Evolutionary conservation across 2,888 invertebrate species (phyloP), one percentile per base, ranked within the genome.

Genomic region (Xylota sylvarum): DNA sequence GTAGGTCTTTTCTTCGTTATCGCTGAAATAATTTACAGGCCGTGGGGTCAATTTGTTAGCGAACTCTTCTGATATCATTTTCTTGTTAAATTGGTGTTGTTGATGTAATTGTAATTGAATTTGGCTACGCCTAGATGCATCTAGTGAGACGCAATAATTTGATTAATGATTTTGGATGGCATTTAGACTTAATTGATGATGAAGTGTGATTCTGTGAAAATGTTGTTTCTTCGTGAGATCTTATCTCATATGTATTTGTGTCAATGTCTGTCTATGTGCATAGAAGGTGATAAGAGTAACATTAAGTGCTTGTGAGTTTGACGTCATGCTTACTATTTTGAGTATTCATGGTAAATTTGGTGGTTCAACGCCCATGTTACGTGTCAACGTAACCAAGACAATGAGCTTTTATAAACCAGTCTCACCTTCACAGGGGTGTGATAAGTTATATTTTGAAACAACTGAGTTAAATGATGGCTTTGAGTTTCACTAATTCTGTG

Each of bases 21-120:
- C 76, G 32, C 30, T 52, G 17, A 35, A 55, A 14, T 48, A 64
- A 46, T 70, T 70, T 23, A 30, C 50, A 32, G 70, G 64, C 30
- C 46, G 43, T 58, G 19, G 64, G 80, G 64, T 80, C 65, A 80
- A 76, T 70, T 74, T 78, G 52, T 17, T 27, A 14, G 17, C 60
- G 46, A 82, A 65, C 27, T 32, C 35, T 35, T 52, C 32, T 83
- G 52, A 62, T 78, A 79, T 78, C 35, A 79, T 70, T 37, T 56
- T 37, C 1, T 46, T 19, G 37, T 19, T 60, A 14, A 60, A 62
- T 62, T 64, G 17, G 14, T 58, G 23, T 60, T 67, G 43, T 32
- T 10, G 46, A 30, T 52, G 52, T 52, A 73, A 56, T 70, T 64
- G 10, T 62, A 35, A 67, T 17, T 27, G 10, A 67, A 35, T 67